A percentile compares a stretch with the other conserved stretches of the same genome.
Conservation (phyloP, 2,797 vertebrate species). For the Tapera naevia region DNA sequence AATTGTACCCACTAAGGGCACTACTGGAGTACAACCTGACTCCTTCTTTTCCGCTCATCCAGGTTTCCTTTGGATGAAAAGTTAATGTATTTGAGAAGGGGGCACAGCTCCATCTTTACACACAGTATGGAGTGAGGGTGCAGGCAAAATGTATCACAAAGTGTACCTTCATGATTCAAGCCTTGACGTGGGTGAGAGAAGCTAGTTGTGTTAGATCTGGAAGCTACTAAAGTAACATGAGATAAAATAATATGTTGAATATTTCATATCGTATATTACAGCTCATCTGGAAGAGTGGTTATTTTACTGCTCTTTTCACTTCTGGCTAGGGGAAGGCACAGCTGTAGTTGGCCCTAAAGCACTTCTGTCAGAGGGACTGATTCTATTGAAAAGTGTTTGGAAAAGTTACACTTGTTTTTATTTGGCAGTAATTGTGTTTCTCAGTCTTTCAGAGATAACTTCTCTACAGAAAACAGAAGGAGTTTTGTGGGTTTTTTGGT, state of each 20-base stretch:
- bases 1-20: not conserved
- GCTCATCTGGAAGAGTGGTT: not conserved
- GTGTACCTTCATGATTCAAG: not conserved
- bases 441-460: not conserved
- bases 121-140: not conserved
- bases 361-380: not conserved
- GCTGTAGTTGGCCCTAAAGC: not conserved
- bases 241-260: not conserved
- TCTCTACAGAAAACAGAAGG: not conserved
- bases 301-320: not conserved
- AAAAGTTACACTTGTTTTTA: not conserved
- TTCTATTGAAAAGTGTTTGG: not conserved
- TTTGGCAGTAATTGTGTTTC: not conserved
- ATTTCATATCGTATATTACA: not conserved
- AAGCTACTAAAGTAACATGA: not conserved
- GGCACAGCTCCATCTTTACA: not conserved
- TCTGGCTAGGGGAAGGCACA: not conserved
- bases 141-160: not conserved
- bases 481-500: not conserved
- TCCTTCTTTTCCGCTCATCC: not conserved
- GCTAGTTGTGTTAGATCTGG: not conserved
- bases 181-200: not conserved
- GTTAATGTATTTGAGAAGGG: not conserved
- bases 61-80: not conserved
- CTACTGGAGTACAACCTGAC: not conserved